Conservation (phyloP, 2,113 vertebrate species). For the Hystrix brachyura region DNA sequence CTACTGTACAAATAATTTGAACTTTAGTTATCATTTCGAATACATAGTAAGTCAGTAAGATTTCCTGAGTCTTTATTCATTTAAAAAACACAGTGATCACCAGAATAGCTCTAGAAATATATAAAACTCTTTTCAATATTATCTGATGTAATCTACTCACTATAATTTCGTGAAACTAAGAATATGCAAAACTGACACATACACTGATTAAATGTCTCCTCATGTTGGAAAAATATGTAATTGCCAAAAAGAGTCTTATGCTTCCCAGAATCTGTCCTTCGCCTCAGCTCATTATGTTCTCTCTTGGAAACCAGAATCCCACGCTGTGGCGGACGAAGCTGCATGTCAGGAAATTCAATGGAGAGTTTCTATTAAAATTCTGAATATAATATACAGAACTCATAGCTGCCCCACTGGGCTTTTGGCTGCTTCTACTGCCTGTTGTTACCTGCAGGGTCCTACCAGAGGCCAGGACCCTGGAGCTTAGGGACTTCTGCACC, state of each 20-base stretch:
- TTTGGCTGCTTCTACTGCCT: background rate
- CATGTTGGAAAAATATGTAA: background rate
- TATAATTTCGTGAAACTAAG: conserved; percentile 58
- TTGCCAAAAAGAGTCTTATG: background rate
- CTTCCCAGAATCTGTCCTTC: conserved; percentile 31
- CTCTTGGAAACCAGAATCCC: background rate
- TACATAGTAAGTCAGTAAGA: background rate
- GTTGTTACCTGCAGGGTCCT: background rate
- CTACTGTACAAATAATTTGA: background rate
- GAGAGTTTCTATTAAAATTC: background rate
- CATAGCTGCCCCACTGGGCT: background rate
- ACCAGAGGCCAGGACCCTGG: background rate
- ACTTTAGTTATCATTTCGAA: conserved; percentile 10
- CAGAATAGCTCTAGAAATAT: conserved; percentile 38
- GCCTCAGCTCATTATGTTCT: background rate
- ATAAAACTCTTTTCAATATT: background rate
- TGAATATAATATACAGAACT: background rate
- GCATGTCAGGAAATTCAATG: background rate
- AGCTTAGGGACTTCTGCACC: background rate
- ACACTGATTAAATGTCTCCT: background rate
- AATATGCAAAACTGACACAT: conserved; percentile 18
- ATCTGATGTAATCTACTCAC: background rate
- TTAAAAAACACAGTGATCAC: background rate
- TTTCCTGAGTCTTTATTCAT: conserved; percentile 36
- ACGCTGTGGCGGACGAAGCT: background rate